Evolutionary conservation across 2,888 invertebrate genomes (phyloP).

Genomic region (Lacanobia oleracea): DNA sequence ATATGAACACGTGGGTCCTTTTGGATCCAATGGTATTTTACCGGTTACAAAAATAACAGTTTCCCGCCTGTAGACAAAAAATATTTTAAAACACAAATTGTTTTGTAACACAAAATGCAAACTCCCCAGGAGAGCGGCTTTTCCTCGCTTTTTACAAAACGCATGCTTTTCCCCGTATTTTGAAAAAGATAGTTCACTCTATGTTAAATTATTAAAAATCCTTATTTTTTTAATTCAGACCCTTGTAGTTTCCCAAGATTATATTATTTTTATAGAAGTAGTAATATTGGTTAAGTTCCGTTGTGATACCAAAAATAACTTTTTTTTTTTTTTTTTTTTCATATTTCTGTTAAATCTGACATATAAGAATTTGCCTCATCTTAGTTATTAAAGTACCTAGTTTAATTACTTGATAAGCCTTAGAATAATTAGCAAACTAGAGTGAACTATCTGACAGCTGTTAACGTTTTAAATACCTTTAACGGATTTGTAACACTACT

Average conservation of each 20-base stretch:
- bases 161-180: conserved; percentile 50
- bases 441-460: conserved; percentile 65
- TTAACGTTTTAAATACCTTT: conserved; percentile 2
- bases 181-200: conserved; percentile 58
- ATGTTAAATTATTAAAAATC: not conserved
- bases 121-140: conserved; percentile 78
- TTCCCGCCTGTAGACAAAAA: not conserved
- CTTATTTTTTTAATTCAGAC: not conserved
- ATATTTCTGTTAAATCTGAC: not conserved
- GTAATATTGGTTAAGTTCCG: not conserved
- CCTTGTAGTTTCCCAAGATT: not conserved
- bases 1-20: too few species aligned
- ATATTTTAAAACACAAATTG: not conserved
- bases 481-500: conserved; percentile 7
- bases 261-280: conserved; percentile 2
- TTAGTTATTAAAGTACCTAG: conserved; percentile 46
- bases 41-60: too few species aligned
- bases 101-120: not conserved
- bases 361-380: not conserved
- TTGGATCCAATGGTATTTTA: too few species aligned
- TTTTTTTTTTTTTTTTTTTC: not conserved
- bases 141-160: conserved; percentile 87
- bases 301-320: not conserved
- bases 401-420: conserved; percentile 25
- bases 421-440: conserved; percentile 34